phyloP scores from a whole-genome alignment of 2,888 invertebrate genomes.

The Nowickia ferox region DNA sequence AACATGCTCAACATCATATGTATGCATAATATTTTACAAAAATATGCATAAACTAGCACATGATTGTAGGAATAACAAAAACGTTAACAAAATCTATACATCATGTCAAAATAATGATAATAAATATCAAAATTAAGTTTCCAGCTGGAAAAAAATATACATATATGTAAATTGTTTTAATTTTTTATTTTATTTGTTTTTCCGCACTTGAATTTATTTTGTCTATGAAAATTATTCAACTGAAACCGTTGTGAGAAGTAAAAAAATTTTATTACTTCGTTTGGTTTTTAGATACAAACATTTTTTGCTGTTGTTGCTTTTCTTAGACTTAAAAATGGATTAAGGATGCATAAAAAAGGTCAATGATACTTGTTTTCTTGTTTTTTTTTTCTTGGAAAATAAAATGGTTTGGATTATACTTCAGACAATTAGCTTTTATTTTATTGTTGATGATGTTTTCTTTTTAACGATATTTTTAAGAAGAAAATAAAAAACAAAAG shows the following conservation, averaged over 20 bases:
- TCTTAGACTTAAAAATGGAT: slow-evolving; percentile 24
- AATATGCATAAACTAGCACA: background rate
- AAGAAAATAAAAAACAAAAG: background rate
- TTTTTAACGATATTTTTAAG: slow-evolving; percentile 30
- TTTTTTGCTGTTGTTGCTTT: background rate
- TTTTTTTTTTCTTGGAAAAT: slow-evolving; percentile 9
- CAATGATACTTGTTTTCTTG: slow-evolving; percentile 55
- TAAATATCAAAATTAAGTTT: slow-evolving; percentile 26
- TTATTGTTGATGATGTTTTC: slow-evolving; percentile 37
- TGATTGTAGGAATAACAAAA: background rate
- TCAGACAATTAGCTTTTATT: slow-evolving; percentile 69
- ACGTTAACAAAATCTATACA: slow-evolving; percentile 29
- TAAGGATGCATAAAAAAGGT: slow-evolving; percentile 62
- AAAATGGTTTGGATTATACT: slow-evolving; percentile 57
- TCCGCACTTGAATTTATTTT: slow-evolving; percentile 19
- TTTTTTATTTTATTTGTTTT: background rate
- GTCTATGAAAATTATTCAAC: slow-evolving; percentile 55
- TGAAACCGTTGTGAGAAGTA: slow-evolving; percentile 22
- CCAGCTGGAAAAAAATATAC: slow-evolving; percentile 4
- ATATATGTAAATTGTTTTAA: background rate
- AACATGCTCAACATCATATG: slow-evolving; percentile 6
- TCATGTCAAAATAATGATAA: slow-evolving; percentile 48
- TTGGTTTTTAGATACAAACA: background rate
- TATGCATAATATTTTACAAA: slow-evolving; percentile 26
- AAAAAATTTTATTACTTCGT: background rate